phyloP scores from a whole-genome alignment of 2,113 vertebrate genomes.

The Nycticorax nycticorax region DNA sequence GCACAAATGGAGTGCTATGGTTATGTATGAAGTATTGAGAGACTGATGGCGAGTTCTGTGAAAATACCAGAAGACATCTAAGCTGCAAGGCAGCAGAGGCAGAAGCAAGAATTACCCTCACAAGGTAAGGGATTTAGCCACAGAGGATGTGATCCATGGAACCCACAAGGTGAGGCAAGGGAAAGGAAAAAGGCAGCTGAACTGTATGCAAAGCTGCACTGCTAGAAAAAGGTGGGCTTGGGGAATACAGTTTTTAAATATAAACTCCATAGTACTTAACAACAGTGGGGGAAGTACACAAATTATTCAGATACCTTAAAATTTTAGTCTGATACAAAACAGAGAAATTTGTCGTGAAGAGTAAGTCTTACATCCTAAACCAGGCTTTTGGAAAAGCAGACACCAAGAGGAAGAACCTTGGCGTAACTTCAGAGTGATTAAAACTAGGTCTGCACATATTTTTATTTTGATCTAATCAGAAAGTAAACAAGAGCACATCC shows the following conservation, averaged over 20 bases:
- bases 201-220: background rate
- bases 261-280: background rate
- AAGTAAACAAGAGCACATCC: constrained; percentile 33
- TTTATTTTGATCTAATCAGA: constrained; percentile 53
- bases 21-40: background rate
- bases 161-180: background rate
- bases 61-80: background rate
- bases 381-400: background rate
- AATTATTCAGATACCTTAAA: background rate
- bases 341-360: accelerated
- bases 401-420: background rate
- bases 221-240: background rate
- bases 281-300: background rate
- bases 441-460: background rate
- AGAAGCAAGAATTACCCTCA: background rate
- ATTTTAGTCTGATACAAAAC: background rate
- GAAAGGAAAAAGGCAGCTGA: background rate
- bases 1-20: background rate
- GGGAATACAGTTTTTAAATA: background rate
- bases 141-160: background rate
- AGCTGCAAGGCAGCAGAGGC: background rate
- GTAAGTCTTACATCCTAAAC: background rate
- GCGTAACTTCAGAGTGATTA: background rate
- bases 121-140: background rate
- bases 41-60: accelerated